phyloP scores from a whole-genome alignment of 1,140 invertebrate genomes.

The Zophobas atratus region DNA sequence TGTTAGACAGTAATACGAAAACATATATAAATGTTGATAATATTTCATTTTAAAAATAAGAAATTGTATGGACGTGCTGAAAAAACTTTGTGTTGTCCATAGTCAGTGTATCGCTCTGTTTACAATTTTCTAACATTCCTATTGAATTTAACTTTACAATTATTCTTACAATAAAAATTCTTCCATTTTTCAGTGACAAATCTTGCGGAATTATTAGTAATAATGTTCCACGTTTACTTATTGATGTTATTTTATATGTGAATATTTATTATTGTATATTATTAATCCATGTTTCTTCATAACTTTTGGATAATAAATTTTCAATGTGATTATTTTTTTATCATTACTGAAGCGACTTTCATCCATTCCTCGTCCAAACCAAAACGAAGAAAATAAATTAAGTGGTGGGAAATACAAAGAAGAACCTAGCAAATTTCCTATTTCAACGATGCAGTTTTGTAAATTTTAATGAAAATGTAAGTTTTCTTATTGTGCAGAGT shows the following conservation, averaged over 20 bases:
- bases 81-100: constrained; percentile 15
- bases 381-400: too few species aligned
- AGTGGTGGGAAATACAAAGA: too few species aligned
- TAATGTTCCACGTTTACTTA: constrained; percentile 55
- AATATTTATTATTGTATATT: constrained; percentile 57
- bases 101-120: constrained; percentile 54
- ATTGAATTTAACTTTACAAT: constrained; percentile 52
- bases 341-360: not conserved
- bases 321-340: constrained; percentile 46
- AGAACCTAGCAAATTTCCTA: too few species aligned
- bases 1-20: constrained; percentile 51
- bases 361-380: too few species aligned
- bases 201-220: constrained; percentile 50
- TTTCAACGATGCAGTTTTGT: too few species aligned
- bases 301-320: constrained; percentile 56
- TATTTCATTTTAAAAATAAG: constrained; percentile 42
- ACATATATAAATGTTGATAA: constrained; percentile 49
- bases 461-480: too few species aligned
- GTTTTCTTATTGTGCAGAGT: too few species aligned
- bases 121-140: constrained; percentile 56
- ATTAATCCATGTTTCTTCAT: constrained; percentile 53
- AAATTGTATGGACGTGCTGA: constrained; percentile 3
- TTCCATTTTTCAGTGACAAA: constrained; percentile 55
- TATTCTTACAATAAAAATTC: constrained; percentile 54
- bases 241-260: constrained; percentile 59